phyloP scores from a whole-genome alignment of 2,888 invertebrate species.

The Crepidodera aurea region DNA sequence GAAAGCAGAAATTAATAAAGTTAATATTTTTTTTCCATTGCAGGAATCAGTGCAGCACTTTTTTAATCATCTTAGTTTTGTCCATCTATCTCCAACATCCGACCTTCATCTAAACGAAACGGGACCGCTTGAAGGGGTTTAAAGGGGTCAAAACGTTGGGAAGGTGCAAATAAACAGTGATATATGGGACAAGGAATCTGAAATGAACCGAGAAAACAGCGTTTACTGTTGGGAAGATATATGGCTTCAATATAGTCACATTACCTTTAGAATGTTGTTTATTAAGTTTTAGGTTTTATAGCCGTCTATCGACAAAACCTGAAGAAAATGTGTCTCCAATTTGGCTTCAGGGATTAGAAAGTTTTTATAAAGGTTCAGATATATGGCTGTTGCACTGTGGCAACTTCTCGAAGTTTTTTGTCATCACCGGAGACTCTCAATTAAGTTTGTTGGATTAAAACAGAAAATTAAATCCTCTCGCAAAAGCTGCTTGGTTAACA shows the following conservation, averaged over 20 bases:
- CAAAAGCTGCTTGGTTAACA: too few relatives aligned
- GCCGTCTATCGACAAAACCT: not conserved
- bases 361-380: too few relatives aligned
- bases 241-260: constrained; percentile 22
- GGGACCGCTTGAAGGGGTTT: not conserved
- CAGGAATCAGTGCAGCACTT: too few relatives aligned
- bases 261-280: constrained; percentile 17
- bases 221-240: constrained; percentile 22
- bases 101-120: not conserved
- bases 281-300: constrained; percentile 7
- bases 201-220: constrained; percentile 17
- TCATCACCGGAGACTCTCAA: too few relatives aligned
- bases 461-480: too few relatives aligned
- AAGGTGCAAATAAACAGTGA: constrained; percentile 21
- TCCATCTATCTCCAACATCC: too few relatives aligned
- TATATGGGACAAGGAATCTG: constrained; percentile 22
- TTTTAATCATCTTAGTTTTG: too few relatives aligned
- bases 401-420: too few relatives aligned
- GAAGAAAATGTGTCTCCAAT: not conserved
- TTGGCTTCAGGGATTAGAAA: not conserved
- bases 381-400: too few relatives aligned
- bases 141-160: constrained; percentile 10
- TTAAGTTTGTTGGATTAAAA: too few relatives aligned
- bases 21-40: too few relatives aligned
- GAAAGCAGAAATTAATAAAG: too few relatives aligned